These are phyloP conservation scores for Himantopus leucocephalus DNA, from an alignment of 2,113 vertebrate species.

Conservation along the genomic window DNA sequence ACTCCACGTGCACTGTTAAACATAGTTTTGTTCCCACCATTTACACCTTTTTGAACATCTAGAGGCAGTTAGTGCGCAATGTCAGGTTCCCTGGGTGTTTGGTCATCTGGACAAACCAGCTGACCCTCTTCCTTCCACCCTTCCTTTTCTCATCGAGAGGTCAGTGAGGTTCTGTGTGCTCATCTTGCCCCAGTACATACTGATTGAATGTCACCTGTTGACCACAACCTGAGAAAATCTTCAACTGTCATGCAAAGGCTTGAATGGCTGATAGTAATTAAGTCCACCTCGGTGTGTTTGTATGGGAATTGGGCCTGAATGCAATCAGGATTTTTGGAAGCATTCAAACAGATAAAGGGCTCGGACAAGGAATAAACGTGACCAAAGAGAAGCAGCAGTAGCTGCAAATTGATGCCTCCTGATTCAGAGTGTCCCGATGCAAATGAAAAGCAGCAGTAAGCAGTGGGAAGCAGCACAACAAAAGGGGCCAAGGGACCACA, in stretches of 20 bases:
- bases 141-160: not conserved
- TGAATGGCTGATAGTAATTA: conserved; percentile 10
- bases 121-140: not conserved
- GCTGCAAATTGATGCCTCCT: not conserved
- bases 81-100: not conserved
- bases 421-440: not conserved
- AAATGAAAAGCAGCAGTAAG: not conserved
- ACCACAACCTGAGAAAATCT: conserved; percentile 35
- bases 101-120: not conserved
- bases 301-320: not conserved
- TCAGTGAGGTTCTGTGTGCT: not conserved
- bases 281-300: not conserved
- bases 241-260: not conserved
- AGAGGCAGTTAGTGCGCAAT: not conserved
- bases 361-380: not conserved
- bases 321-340: not conserved
- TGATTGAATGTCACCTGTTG: conserved; percentile 7
- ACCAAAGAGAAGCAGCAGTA: not conserved
- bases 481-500: not conserved
- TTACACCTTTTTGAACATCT: not conserved
- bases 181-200: not conserved
- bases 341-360: not conserved
- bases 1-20: not conserved
- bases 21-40: not conserved
- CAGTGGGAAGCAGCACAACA: not conserved